Conservation (phyloP, 53 echinoderm and acorn worm genomes). For the Holothuria scabra region DNA sequence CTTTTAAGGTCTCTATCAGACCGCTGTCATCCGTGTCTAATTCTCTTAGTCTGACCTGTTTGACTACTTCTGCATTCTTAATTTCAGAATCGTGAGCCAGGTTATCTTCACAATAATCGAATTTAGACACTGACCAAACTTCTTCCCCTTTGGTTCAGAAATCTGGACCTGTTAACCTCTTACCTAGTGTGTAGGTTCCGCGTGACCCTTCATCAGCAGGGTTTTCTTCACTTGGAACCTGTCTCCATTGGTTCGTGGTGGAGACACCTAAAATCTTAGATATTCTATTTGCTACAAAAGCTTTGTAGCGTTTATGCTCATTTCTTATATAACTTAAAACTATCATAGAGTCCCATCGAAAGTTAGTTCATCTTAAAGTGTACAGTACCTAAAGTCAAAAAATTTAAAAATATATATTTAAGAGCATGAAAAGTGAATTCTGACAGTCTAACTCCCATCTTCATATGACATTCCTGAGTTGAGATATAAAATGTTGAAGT, state of each 20-base stretch:
- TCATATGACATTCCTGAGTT: no score
- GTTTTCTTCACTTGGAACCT: conserved; percentile 53
- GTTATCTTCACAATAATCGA: neutral
- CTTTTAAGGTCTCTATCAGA: no score
- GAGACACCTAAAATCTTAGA: conserved; percentile 51
- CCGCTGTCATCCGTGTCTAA: no score
- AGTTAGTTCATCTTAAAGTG: conserved; percentile 31
- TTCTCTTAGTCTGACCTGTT: neutral
- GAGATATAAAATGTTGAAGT: no score
- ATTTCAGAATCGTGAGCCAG: conserved; percentile 6
- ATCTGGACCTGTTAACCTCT: conserved; percentile 54
- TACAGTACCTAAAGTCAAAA: no score
- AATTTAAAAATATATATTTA: no score
- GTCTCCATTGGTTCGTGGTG: conserved; percentile 55
- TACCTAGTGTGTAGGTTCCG: conserved; percentile 40
- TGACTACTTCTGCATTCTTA: conserved; percentile 6
- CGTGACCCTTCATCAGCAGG: conserved; percentile 62
- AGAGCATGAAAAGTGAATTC: no score
- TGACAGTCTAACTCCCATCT: no score
- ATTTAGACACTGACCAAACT: neutral
- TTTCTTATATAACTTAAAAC: conserved; percentile 63
- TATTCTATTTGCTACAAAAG: conserved; percentile 66
- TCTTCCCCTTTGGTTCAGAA: conserved; percentile 48
- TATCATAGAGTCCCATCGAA: conserved; percentile 65
- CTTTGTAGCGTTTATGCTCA: conserved; percentile 60